phyloP scores from a whole-genome alignment of 2,113 vertebrate species.

The Python bivittatus region DNA sequence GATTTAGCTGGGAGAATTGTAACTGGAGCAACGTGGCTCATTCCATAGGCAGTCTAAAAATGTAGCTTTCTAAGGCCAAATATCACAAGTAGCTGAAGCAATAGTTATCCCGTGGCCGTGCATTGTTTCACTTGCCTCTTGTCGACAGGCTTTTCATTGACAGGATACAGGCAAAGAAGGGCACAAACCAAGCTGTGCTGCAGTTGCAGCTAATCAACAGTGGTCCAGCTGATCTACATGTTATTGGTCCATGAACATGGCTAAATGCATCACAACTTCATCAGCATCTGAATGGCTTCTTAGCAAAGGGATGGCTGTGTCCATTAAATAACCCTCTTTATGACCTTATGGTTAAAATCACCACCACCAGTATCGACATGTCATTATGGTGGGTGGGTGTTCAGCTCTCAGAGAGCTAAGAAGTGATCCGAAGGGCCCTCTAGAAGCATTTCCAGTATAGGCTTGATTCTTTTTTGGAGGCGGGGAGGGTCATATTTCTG shows the following conservation, averaged over 20 bases:
- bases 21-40: not conserved
- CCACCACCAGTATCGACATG: constrained; percentile 4
- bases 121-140: not conserved
- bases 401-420: constrained; percentile 9
- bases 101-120: not conserved
- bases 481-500: not conserved
- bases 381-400: not conserved
- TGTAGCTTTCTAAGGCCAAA: not conserved
- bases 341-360: constrained; percentile 9
- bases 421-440: not conserved
- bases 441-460: not conserved
- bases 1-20: not conserved
- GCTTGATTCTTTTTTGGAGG: not conserved
- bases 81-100: not conserved
- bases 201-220: too few relatives aligned
- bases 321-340: constrained; percentile 20
- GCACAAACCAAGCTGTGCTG: not conserved
- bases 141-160: not conserved
- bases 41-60: not conserved
- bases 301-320: constrained; percentile 5
- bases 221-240: not conserved
- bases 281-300: constrained; percentile 21
- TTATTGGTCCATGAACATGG: not conserved
- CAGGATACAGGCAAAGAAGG: not conserved
- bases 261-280: not conserved